phyloP scores from a whole-genome alignment of 2,888 invertebrate species.

The Rutpela maculata region DNA sequence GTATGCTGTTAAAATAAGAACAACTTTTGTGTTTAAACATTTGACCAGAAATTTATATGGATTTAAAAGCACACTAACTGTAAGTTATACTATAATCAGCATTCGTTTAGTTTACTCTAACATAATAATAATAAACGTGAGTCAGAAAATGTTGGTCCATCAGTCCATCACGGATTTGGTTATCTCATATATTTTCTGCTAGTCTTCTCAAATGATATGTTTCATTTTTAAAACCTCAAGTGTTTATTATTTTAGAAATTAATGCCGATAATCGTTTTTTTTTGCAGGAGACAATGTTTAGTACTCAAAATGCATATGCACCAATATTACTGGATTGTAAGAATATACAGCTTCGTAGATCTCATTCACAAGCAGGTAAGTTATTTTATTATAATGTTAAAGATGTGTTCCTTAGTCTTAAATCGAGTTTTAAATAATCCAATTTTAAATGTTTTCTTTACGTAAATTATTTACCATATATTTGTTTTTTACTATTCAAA shows the following conservation, averaged over 20 bases:
- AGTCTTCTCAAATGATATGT: no score
- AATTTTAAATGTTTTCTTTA: no score
- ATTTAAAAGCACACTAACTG: conserved; percentile 42
- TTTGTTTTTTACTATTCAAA: no score
- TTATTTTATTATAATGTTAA: conserved; percentile 16
- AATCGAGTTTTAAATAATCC: no score
- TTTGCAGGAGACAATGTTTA: conserved; percentile 37
- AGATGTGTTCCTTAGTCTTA: no score
- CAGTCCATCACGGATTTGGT: conserved; percentile 20
- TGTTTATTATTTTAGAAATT: background rate
- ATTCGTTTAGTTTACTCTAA: background rate
- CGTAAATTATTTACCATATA: no score
- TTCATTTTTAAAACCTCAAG: no score
- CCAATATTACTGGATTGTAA: conserved; percentile 21
- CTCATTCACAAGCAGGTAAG: conserved; percentile 23
- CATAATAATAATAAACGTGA: background rate
- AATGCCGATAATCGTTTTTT: background rate
- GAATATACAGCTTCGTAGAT: conserved; percentile 17
- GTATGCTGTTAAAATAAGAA: background rate
- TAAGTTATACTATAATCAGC: conserved; percentile 1
- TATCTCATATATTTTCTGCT: background rate
- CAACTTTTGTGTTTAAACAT: background rate
- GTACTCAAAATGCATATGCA: conserved; percentile 28
- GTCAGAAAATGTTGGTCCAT: background rate
- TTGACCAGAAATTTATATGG: conserved; percentile 23